A percentile compares a stretch with the other conserved stretches of the same genome.
Conservation (phyloP, 2,888 invertebrate species). For the Lissocephala sabroskyi region DNA sequence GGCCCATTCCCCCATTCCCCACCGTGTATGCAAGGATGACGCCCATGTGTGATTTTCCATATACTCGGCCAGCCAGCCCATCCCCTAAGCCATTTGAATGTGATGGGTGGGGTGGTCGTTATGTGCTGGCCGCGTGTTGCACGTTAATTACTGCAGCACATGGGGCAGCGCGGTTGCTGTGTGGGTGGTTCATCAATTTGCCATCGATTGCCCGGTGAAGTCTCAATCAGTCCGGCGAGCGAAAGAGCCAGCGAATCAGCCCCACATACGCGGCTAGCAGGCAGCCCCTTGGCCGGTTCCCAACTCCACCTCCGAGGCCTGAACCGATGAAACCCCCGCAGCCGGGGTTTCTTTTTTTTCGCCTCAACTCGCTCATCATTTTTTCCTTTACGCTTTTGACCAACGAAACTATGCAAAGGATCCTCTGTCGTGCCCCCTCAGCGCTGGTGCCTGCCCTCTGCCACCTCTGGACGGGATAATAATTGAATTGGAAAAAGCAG, state of each 20-base stretch:
- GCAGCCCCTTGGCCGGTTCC: no score
- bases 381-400: conserved; percentile 7
- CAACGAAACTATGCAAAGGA: conserved; percentile 22
- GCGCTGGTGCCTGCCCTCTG: background rate
- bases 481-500: conserved; percentile 55
- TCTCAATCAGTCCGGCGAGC: conserved; percentile 45
- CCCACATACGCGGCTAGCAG: conserved; percentile 9
- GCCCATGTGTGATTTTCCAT: conserved; percentile 51
- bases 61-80: no score
- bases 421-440: no score
- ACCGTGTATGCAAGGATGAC: conserved; percentile 14
- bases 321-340: background rate
- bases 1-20: no score
- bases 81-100: no score
- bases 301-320: conserved; percentile 25
- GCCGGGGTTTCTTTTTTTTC: conserved; percentile 2
- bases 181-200: conserved; percentile 55
- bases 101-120: conserved; percentile 24
- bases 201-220: conserved; percentile 58
- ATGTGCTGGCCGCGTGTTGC: conserved; percentile 47
- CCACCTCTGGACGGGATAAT: conserved; percentile 34
- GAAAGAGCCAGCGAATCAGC: background rate
- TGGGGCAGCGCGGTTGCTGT: conserved; percentile 9
- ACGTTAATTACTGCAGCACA: conserved; percentile 53
- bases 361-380: conserved; percentile 10